Evolutionary conservation across 2,113 vertebrate genomes (phyloP), one percentile per base, ranked within the genome.

Genomic region (Anhinga rufa): DNA sequence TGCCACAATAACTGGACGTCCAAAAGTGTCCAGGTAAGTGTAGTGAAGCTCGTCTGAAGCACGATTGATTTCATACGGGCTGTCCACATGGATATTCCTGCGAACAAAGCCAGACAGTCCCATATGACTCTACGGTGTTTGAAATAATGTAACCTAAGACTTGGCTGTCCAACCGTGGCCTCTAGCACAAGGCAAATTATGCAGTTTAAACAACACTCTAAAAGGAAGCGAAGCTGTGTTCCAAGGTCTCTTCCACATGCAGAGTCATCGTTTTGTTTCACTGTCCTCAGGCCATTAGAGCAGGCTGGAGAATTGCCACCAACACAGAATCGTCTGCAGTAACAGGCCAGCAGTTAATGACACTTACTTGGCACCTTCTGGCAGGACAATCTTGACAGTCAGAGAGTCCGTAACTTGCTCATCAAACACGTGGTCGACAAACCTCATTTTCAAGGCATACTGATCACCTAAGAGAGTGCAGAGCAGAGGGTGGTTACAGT

Each of bases 1-100:
- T 71, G 99, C 99, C 14, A 99, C 98, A 71, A 99, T 98, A 90
- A 99, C 99, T 0, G 99, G 99, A 22, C 99, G 98, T 69, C 99
- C 99, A 42, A 99, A 99, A 3, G 99, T 99, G 95, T 99, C 99
- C 96, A 99, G 97, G 26, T 99, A 99, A 1, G 99, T 99, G 69
- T 99, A 99, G 71, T 99, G 99, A 83, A 99, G 98, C 97, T 99
- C 99, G 1, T 99, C 99, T 0, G 98, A 98, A 78, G 98, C 96
- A 28, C 99, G 99, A 68, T 91, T 98, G 60, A 99, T 99, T 58
- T 98, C 98, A 61, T 99, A 99, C 9, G 99, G 99, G 25, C 99
- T 99, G 14, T 99, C 99, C 88, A 99, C 97, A 1, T 99, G 98
- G 93, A 99, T 98, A 90, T 99, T 99, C 96, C 99, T 99, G 66